phyloP scores from a whole-genome alignment of 2,113 vertebrate species.

The Pollimyrus isidori region DNA sequence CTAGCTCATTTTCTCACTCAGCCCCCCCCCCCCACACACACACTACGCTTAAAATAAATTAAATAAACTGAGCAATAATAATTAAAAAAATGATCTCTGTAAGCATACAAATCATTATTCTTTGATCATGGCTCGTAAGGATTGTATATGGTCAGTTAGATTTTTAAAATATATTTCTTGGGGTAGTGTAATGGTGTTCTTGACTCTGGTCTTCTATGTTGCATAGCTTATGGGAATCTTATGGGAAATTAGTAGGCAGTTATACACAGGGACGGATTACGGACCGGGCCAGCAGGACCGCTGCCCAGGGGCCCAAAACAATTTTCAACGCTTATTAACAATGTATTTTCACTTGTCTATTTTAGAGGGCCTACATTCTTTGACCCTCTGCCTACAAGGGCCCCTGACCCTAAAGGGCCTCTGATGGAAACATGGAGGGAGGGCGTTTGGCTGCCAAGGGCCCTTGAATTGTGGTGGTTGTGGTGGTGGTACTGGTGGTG shows the following conservation, averaged over 20 bases:
- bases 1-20: not conserved
- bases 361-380: too few species aligned
- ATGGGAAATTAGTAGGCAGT: not conserved
- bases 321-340: too few species aligned
- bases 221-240: not conserved
- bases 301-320: too few species aligned
- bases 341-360: too few species aligned
- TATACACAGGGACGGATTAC: not conserved
- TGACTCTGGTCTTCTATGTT: not conserved
- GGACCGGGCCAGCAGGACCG: too few species aligned
- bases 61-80: not conserved
- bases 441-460: too few species aligned
- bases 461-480: too few species aligned
- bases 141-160: not conserved
- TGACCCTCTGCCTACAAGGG: too few species aligned
- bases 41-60: not conserved
- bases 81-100: not conserved
- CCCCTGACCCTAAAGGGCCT: too few species aligned
- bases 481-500: too few species aligned
- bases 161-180: not conserved
- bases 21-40: too few species aligned
- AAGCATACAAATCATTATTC: not conserved
- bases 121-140: not conserved
- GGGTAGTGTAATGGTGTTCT: not conserved
- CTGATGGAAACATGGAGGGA: too few species aligned